Evolutionary conservation across 2,888 invertebrate species (phyloP).

Genomic region (Hirtodrosophila alboralis): DNA sequence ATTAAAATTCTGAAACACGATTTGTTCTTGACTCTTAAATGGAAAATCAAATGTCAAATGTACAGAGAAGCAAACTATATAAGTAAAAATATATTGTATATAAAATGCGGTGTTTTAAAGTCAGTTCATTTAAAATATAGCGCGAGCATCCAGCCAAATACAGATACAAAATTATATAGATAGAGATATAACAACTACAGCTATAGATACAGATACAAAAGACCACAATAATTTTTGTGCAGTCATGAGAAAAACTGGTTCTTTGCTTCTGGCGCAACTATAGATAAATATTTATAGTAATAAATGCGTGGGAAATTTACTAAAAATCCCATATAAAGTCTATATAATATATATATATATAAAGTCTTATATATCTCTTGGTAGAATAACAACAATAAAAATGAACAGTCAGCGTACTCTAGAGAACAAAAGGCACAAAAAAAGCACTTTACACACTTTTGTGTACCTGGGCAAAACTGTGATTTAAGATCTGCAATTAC

Average conservation of each 20-base stretch:
- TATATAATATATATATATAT: conserved; percentile 3
- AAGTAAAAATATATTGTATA: conserved; percentile 2
- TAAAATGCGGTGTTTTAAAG: conserved; percentile 37
- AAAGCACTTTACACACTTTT: conserved; percentile 11
- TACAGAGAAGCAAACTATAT: conserved; percentile 18
- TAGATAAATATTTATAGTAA: conserved; percentile 62
- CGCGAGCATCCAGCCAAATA: conserved; percentile 47
- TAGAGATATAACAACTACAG: too few relatives aligned
- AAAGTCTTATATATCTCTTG: conserved; percentile 1
- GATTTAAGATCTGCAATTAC: conserved; percentile 67
- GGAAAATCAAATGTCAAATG: conserved; percentile 61
- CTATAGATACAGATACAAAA: conserved; percentile 12
- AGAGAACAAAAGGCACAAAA: conserved; percentile 32
- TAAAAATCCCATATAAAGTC: conserved; percentile 29
- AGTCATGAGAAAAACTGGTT: conserved; percentile 60
- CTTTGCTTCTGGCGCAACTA: conserved; percentile 38
- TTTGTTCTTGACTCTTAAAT: conserved; percentile 58
- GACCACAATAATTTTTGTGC: conserved; percentile 37
- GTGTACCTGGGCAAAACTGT: conserved; percentile 38
- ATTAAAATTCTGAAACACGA: conserved; percentile 68
- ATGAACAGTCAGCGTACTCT: conserved; percentile 55
- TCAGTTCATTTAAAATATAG: conserved; percentile 47
- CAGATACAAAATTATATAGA: conserved; percentile 7
- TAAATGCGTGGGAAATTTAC: conserved; percentile 72
- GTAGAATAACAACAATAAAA: conserved; percentile 21